A percentile compares a stretch with the other conserved stretches of the same genome.
These are phyloP conservation scores for Melanocharis versteri DNA, from an alignment of 2,113 vertebrate species.

Conservation along the genomic window DNA sequence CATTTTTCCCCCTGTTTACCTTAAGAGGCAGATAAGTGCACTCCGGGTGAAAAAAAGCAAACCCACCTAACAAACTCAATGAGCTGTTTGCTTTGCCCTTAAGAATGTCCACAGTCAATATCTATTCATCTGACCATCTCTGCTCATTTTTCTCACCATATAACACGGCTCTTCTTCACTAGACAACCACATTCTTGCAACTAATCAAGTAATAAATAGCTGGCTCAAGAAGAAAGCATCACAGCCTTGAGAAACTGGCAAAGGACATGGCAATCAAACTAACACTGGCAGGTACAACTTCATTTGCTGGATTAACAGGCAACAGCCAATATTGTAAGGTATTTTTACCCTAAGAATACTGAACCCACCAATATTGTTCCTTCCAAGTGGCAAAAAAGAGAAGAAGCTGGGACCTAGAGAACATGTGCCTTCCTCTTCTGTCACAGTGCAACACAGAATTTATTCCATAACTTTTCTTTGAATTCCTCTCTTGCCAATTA, in stretches of 20 bases:
- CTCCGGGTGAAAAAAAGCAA: accelerated
- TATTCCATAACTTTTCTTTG: neutral
- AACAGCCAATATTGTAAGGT: neutral
- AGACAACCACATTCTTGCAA: neutral
- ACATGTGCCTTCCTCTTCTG: neutral
- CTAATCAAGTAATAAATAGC: neutral
- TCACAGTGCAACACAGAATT: neutral
- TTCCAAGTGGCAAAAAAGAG: neutral
- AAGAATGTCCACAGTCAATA: neutral
- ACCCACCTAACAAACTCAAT: neutral
- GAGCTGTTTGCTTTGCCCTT: neutral
- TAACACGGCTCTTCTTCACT: neutral
- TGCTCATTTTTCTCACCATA: neutral
- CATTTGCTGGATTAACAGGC: neutral
- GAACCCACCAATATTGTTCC: neutral
- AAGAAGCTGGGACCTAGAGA: neutral
- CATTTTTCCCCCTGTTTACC: neutral
- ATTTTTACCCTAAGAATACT: neutral
- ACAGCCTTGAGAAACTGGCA: neutral
- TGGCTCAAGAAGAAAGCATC: neutral
- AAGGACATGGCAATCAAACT: neutral
- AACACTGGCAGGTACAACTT: neutral
- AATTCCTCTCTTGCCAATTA: neutral
- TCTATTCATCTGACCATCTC: neutral
- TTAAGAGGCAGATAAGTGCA: neutral